These are phyloP conservation scores for Gopherus evgoodei DNA, from an alignment of 2,113 vertebrate genomes.

Conservation along the genomic window DNA sequence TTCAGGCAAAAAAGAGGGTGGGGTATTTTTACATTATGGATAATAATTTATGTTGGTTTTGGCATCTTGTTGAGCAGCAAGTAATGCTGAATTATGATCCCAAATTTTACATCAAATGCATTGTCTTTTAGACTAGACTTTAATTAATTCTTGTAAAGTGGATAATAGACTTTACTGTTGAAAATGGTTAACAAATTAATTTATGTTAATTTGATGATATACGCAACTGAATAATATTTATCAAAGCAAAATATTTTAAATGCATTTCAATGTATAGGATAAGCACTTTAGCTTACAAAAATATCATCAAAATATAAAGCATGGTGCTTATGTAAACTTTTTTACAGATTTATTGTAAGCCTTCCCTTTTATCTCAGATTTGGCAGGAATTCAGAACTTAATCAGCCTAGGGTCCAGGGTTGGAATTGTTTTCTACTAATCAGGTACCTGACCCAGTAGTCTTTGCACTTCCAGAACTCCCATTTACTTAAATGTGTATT, in stretches of 20 bases:
- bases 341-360: background rate
- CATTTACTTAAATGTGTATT: background rate
- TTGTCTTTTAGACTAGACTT: rapidly evolving
- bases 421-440: rapidly evolving
- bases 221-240: background rate
- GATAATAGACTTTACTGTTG: background rate
- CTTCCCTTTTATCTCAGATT: background rate
- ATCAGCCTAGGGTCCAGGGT: background rate
- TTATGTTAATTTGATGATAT: background rate
- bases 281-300: background rate
- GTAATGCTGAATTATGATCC: background rate
- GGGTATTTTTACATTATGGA: background rate
- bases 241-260: constrained; percentile 17
- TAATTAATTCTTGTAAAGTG: background rate
- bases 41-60: background rate
- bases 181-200: background rate
- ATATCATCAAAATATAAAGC: background rate
- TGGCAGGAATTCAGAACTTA: background rate
- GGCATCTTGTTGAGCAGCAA: background rate
- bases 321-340: background rate
- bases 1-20: background rate
- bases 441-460: rapidly evolving
- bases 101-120: background rate
- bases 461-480: background rate
- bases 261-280: constrained; percentile 13